These are phyloP conservation scores for Rhinoptilus africanus DNA, from an alignment of 2,113 vertebrate species.

Conservation along the genomic window DNA sequence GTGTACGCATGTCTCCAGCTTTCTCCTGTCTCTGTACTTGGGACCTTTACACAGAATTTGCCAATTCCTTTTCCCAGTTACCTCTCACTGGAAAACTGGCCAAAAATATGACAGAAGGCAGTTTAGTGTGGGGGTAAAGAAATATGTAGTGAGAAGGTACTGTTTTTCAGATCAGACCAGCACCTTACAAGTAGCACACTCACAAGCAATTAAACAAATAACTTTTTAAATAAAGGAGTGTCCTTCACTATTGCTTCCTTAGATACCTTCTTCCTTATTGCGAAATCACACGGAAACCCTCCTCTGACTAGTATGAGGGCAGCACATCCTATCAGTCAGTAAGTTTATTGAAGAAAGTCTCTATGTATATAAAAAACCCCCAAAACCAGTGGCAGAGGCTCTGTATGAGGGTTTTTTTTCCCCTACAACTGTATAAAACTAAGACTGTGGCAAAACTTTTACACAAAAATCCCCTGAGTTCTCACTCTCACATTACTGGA, in stretches of 20 bases:
- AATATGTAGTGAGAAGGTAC: neutral
- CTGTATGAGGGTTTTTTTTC: neutral
- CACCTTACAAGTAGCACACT: neutral
- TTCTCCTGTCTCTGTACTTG: neutral
- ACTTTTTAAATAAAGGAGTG: neutral
- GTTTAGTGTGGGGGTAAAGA: neutral
- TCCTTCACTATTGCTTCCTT: neutral
- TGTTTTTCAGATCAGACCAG: neutral
- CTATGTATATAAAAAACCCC: rapidly evolving
- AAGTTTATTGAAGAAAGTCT: neutral
- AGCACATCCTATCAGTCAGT: neutral
- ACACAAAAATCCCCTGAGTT: neutral
- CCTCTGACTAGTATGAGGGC: neutral
- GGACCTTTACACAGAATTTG: neutral
- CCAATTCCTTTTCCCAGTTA: neutral
- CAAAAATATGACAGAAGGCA: neutral
- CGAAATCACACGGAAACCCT: neutral
- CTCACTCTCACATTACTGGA: neutral
- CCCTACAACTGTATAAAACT: neutral
- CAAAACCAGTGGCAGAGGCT: neutral
- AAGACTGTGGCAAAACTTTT: neutral
- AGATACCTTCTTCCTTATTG: neutral
- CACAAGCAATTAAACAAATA: neutral
- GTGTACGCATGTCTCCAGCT: neutral
- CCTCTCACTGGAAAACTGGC: neutral